A percentile compares a stretch with the other conserved stretches of the same genome.
Evolutionary conservation across 2,113 vertebrate genomes (phyloP).

Genomic region (Gopherus flavomarginatus): DNA sequence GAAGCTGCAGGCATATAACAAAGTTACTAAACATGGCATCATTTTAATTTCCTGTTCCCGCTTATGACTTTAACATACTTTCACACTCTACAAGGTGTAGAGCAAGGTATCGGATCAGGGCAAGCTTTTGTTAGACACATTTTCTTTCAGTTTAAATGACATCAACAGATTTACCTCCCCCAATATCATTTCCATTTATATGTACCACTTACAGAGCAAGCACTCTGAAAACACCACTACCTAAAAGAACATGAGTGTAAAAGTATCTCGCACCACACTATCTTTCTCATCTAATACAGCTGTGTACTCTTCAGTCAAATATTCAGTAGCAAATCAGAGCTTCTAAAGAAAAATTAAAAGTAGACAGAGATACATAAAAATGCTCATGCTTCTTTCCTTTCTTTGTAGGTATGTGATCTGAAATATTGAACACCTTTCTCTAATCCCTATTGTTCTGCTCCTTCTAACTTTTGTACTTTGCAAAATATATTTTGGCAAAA

Average conservation of each 20-base stretch:
- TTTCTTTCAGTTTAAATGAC: background rate
- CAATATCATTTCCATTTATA: background rate
- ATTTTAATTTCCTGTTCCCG: background rate
- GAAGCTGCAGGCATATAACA: background rate
- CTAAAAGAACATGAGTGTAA: background rate
- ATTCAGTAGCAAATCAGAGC: background rate
- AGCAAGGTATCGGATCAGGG: background rate
- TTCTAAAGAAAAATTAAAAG: background rate
- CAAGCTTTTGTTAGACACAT: background rate
- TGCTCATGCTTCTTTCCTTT: background rate
- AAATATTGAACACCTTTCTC: constrained; percentile 5
- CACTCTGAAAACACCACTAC: background rate
- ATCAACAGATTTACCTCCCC: background rate
- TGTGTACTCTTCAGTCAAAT: background rate
- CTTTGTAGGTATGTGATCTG: background rate
- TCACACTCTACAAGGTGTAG: background rate
- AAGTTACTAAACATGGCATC: background rate
- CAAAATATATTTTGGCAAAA: background rate
- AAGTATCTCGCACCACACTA: background rate
- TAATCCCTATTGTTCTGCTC: background rate
- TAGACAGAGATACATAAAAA: background rate
- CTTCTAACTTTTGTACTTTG: background rate
- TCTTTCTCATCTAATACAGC: background rate
- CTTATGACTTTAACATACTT: background rate
- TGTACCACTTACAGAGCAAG: background rate